These are phyloP conservation scores for Eupithecia abbreviata DNA, from an alignment of 2,888 invertebrate genomes.

Conservation along the genomic window DNA sequence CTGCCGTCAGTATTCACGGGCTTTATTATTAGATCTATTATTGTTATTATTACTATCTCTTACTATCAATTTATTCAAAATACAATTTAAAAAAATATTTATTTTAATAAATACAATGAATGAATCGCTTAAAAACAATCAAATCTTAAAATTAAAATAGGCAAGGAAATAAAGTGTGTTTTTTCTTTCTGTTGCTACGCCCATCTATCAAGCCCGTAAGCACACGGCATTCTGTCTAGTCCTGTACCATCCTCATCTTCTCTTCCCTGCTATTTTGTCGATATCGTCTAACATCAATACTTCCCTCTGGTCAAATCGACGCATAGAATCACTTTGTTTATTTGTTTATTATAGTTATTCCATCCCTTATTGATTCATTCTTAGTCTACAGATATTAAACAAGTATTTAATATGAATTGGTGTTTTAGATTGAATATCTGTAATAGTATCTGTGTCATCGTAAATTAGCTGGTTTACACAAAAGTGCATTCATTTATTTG, in stretches of 20 bases:
- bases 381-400: not conserved
- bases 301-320: not conserved
- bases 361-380: not conserved
- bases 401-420: slow-evolving; percentile 10
- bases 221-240: too few relatives aligned
- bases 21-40: not conserved
- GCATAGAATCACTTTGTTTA: not conserved
- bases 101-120: too few relatives aligned
- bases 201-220: too few relatives aligned
- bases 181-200: not conserved
- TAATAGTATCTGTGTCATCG: not conserved
- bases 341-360: not conserved
- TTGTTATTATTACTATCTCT: too few relatives aligned
- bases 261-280: not conserved
- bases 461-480: slow-evolving; percentile 15
- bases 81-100: not conserved
- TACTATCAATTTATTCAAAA: not conserved
- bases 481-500: slow-evolving; percentile 9
- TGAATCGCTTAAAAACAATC: too few relatives aligned
- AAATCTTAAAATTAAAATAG: too few relatives aligned
- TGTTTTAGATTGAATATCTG: slow-evolving; percentile 12
- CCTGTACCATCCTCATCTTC: too few relatives aligned
- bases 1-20: not conserved
- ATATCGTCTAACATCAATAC: not conserved
- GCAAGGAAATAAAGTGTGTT: not conserved